Evolutionary conservation across 2,113 vertebrate genomes (phyloP).

Genomic region (Albula goreensis): DNA sequence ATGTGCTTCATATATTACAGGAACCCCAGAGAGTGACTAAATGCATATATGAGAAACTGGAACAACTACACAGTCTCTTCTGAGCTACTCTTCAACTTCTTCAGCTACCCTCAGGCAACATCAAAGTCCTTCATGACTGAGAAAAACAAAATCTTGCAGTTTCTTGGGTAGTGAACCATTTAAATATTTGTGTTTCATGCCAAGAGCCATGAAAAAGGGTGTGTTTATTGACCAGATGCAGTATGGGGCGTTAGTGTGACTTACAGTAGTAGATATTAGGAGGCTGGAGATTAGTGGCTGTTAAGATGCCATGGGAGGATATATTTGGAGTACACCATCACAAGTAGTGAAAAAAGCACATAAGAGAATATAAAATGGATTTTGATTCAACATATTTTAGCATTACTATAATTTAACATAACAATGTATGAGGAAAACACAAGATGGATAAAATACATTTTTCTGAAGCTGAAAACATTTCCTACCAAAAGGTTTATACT

Average conservation of each 20-base stretch:
- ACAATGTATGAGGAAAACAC: not conserved
- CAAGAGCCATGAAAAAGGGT: not conserved
- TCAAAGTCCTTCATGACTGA: not conserved
- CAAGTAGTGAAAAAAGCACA: not conserved
- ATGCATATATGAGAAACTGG: not conserved
- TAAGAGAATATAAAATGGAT: not conserved
- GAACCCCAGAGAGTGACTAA: not conserved
- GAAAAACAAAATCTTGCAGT: not conserved
- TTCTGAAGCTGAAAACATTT: not conserved
- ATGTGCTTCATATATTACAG: not conserved
- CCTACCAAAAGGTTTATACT: not conserved
- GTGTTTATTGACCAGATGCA: not conserved
- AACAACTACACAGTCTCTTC: not conserved
- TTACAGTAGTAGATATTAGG: not conserved
- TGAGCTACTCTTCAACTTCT: not conserved
- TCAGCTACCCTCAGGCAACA: not conserved
- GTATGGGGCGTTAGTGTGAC: not conserved
- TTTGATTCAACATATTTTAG: not conserved
- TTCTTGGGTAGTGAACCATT: not conserved
- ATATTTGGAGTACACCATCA: not conserved
- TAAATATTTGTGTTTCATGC: not conserved
- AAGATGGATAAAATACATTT: not conserved
- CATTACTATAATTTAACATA: not conserved
- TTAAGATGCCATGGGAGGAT: not conserved
- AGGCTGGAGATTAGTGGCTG: slow-evolving; percentile 15